These are phyloP conservation scores for Parthenolecanium corni DNA, from an alignment of 2,888 invertebrate genomes.

Conservation along the genomic window DNA sequence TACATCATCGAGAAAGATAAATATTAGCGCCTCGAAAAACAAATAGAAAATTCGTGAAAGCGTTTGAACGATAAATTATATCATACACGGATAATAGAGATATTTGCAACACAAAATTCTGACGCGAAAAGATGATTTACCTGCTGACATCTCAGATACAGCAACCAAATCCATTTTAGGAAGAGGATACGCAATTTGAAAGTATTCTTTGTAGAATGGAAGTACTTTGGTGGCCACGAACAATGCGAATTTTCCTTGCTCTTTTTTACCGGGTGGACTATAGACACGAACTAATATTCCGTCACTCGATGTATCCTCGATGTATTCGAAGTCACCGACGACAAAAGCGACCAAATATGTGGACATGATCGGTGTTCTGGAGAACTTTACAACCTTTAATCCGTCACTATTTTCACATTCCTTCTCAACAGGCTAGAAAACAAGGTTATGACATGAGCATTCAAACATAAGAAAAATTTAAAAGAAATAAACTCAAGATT, in stretches of 20 bases:
- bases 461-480: too few species aligned
- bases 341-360: constrained; percentile 90
- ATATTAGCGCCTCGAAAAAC: too few species aligned
- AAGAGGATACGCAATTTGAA: constrained; percentile 85
- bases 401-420: constrained; percentile 36
- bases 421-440: constrained; percentile 39
- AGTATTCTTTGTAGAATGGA: constrained; percentile 90
- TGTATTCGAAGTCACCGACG: constrained; percentile 88
- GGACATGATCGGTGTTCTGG: constrained; percentile 84
- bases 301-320: constrained; percentile 71
- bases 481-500: too few species aligned
- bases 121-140: too few species aligned
- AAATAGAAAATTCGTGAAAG: constrained; percentile 1
- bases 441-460: constrained; percentile 29
- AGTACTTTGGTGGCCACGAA: constrained; percentile 84
- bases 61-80: neutral
- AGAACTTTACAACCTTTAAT: constrained; percentile 53
- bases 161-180: constrained; percentile 95
- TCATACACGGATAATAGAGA: too few species aligned
- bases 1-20: too few species aligned
- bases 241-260: constrained; percentile 82
- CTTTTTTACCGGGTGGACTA: constrained; percentile 79
- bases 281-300: constrained; percentile 72
- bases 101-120: too few species aligned
- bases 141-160: constrained; percentile 87